A percentile compares a stretch with the other conserved stretches of the same genome.
Evolutionary conservation across 1,140 invertebrate genomes (phyloP).

Genomic region (Eurosta solidaginis): DNA sequence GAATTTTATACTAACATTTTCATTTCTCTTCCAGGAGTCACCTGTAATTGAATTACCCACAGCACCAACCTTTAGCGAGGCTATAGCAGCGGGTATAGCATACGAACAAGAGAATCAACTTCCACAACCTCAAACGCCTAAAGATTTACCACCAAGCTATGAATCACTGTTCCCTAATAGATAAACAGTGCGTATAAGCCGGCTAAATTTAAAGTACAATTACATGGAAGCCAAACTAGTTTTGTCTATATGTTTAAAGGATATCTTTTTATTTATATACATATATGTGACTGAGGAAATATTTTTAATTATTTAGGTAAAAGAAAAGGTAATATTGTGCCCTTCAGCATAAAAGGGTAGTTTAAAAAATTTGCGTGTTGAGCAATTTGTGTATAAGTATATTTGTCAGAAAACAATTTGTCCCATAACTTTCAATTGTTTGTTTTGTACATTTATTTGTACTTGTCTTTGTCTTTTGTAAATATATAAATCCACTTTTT

Average conservation of each 20-base stretch:
- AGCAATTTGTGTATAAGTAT: too few species aligned
- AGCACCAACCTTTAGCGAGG: constrained; percentile 32
- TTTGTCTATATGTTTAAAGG: not conserved
- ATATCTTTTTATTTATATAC: not conserved
- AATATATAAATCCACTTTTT: too few species aligned
- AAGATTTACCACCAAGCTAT: constrained; percentile 57
- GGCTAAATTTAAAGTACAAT: too few species aligned
- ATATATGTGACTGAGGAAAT: not conserved
- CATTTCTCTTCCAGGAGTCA: constrained; percentile 44
- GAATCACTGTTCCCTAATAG: constrained; percentile 57
- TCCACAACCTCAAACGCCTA: constrained; percentile 46
- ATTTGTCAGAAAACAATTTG: too few species aligned
- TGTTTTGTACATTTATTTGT: too few species aligned
- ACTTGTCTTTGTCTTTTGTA: too few species aligned
- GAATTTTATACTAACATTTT: too few species aligned
- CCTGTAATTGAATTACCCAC: constrained; percentile 51
- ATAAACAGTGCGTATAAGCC: too few species aligned
- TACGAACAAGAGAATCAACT: constrained; percentile 38
- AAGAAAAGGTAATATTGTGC: not conserved
- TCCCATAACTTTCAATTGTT: too few species aligned
- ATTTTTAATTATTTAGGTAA: not conserved
- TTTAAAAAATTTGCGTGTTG: too few species aligned
- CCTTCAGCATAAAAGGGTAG: too few species aligned
- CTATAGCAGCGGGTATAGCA: constrained; percentile 32
- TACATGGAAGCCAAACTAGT: not conserved